Evolutionary conservation across 2,113 vertebrate species (phyloP).

Genomic region (Mus musculus): DNA sequence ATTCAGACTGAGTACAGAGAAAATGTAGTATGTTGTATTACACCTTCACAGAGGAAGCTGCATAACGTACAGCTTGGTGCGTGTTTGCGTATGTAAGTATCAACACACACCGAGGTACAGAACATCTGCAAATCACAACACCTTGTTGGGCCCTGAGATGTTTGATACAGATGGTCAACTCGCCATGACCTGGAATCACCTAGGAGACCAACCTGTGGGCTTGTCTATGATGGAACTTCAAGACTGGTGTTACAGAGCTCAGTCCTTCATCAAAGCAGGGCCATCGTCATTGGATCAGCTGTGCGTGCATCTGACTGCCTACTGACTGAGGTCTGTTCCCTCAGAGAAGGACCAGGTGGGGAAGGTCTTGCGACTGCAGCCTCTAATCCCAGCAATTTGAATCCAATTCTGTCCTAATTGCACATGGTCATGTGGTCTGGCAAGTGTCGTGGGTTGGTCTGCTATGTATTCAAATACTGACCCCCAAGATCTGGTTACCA

Average conservation of each 20-base stretch:
- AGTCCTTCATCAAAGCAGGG: neutral
- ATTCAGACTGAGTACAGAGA: neutral
- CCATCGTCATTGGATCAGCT: neutral
- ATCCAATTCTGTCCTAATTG: neutral
- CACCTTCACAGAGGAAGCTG: neutral
- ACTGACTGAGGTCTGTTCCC: neutral
- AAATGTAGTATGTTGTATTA: neutral
- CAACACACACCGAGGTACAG: neutral
- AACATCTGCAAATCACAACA: neutral
- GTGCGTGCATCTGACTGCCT: neutral
- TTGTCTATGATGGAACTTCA: neutral
- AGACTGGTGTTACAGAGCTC: neutral
- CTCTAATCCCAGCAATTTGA: neutral
- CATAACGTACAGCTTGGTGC: neutral
- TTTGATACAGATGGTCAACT: neutral
- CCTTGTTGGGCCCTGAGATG: neutral
- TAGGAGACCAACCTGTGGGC: neutral
- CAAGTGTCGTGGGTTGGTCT: too few species aligned
- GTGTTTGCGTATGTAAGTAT: neutral
- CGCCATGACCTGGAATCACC: neutral
- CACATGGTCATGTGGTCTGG: neutral
- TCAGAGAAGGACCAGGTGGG: too few species aligned
- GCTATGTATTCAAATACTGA: too few species aligned
- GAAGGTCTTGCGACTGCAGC: neutral
- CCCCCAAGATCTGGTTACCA: too few species aligned